Evolutionary conservation across 2,888 invertebrate genomes (phyloP), one percentile per base, ranked within the genome.

Genomic region (Lymantria dispar): DNA sequence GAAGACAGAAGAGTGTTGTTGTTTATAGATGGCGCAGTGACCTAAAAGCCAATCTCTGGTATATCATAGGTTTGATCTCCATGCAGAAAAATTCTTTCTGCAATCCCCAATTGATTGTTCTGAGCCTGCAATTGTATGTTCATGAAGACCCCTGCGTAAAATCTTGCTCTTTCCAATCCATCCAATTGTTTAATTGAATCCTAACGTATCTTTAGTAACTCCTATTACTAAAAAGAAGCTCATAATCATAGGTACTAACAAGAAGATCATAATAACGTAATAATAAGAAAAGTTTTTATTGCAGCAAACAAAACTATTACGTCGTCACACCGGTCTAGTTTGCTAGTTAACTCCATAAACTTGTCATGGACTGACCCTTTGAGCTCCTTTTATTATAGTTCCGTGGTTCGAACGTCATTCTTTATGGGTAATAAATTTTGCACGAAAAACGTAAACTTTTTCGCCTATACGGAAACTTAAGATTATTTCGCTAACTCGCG

Each of bases 361-460:
- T 78, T 79, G 62, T 70, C 70, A 63, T 64, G 68, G 54, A 59
- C 68, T 75, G 76, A 78, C 79, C 77, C 76, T 75, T 68, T 64
- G 65, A 72, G 70, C 67, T 69, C 72, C 70, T 77, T 78, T 83
- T 83, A 79, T 80, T 78, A 76, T 71, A 60, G 68, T 70, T 68
- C 64, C 65, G 75, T 78, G 76, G 76, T 69, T 69, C 69, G 62
- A 74, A 73, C 73, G 65, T 75, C 72, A 74, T 70, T 75, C 71
- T 83, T 85, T 84, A 85, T 81, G 64, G 75, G 63, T 78, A 67
- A 82, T 83, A 82, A 83, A 82, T 83, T 78, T 74, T 73, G 69
- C 64, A 70, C 69, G 70, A 68, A 74, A 22, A 72, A 72, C 69
- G 68, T 60, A 70, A 80, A 76, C 66, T 81, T 79, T 79, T 80